Percentiles rank a stretch among this genome's conserved stretches.
Evolutionary conservation across 2,797 vertebrate species (phyloP).

Genomic region (Tenualosa ilisha): DNA sequence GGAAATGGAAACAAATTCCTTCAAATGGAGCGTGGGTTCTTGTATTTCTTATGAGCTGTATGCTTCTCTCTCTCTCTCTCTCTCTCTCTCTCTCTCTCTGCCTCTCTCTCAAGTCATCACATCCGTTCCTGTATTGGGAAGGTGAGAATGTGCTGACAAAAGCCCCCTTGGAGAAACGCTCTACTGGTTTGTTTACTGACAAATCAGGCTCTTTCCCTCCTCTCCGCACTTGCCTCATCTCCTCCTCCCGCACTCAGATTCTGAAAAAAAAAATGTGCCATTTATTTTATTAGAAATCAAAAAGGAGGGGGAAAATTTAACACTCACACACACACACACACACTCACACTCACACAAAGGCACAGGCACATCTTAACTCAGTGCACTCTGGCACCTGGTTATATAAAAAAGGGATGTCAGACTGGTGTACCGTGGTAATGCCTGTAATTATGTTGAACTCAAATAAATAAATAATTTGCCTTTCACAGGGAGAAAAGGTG

Average conservation of each 20-base stretch:
- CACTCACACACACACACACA: slow-evolving; percentile 40
- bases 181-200: slow-evolving; percentile 59
- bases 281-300: slow-evolving; percentile 80
- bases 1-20: slow-evolving; percentile 74
- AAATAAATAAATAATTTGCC: slow-evolving; percentile 81
- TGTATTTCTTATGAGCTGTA: slow-evolving; percentile 34
- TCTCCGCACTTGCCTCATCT: slow-evolving; percentile 51
- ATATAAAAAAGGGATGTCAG: slow-evolving; percentile 67
- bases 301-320: slow-evolving; percentile 65
- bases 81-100: not conserved
- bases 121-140: slow-evolving; percentile 56
- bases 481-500: slow-evolving; percentile 74
- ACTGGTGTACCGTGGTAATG: slow-evolving; percentile 67
- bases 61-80: not conserved
- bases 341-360: not conserved
- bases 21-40: slow-evolving; percentile 63
- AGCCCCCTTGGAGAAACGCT: slow-evolving; percentile 56
- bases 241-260: slow-evolving; percentile 30
- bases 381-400: slow-evolving; percentile 74
- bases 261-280: slow-evolving; percentile 60
- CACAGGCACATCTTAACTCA: slow-evolving; percentile 69
- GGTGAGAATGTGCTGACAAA: slow-evolving; percentile 62
- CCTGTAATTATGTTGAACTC: slow-evolving; percentile 82
- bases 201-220: slow-evolving; percentile 48
- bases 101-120: slow-evolving; percentile 37